Evolutionary conservation across 1,140 invertebrate genomes (phyloP).

Genomic region (Drosophila pachea): DNA sequence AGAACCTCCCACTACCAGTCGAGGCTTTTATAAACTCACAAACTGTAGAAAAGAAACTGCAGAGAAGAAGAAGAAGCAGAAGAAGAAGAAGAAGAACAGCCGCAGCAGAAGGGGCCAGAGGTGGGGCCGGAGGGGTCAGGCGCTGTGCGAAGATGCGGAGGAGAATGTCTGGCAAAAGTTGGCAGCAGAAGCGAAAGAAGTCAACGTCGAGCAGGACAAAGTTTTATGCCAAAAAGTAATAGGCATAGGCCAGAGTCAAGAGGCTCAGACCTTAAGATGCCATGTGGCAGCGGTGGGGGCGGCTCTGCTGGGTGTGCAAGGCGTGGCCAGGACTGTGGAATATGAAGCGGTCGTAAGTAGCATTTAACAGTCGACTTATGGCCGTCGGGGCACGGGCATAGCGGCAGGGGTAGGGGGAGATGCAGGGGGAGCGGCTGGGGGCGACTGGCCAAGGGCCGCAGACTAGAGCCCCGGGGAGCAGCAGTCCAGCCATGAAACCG

Average conservation of each 20-base stretch:
- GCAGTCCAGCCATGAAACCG: constrained; percentile 55
- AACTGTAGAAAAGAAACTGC: constrained; percentile 27
- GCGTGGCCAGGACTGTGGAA: constrained; percentile 12
- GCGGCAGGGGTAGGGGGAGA: too few species aligned
- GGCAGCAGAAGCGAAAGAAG: constrained; percentile 57
- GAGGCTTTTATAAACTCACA: constrained; percentile 39
- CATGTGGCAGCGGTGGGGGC: neutral
- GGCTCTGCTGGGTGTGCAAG: neutral
- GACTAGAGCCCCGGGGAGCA: constrained; percentile 24
- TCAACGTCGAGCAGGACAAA: constrained; percentile 71
- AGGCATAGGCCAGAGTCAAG: constrained; percentile 51
- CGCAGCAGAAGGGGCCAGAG: constrained; percentile 26
- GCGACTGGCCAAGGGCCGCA: constrained; percentile 1
- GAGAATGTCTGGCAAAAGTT: constrained; percentile 70
- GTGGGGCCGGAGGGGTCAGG: neutral
- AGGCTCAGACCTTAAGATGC: neutral
- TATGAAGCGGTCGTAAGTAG: constrained; percentile 68
- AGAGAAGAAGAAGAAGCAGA: constrained; percentile 9
- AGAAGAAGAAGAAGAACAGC: constrained; percentile 11
- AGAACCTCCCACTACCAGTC: neutral
- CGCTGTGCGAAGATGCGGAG: constrained; percentile 24
- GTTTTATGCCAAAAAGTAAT: constrained; percentile 76
- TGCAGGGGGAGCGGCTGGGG: too few species aligned
- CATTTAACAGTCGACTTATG: constrained; percentile 76
- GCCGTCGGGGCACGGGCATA: constrained; percentile 37